A percentile compares a stretch with the other conserved stretches of the same genome.
These are phyloP conservation scores for Ginglymostoma cirratum DNA, from an alignment of 2,113 vertebrate genomes.

Conservation along the genomic window DNA sequence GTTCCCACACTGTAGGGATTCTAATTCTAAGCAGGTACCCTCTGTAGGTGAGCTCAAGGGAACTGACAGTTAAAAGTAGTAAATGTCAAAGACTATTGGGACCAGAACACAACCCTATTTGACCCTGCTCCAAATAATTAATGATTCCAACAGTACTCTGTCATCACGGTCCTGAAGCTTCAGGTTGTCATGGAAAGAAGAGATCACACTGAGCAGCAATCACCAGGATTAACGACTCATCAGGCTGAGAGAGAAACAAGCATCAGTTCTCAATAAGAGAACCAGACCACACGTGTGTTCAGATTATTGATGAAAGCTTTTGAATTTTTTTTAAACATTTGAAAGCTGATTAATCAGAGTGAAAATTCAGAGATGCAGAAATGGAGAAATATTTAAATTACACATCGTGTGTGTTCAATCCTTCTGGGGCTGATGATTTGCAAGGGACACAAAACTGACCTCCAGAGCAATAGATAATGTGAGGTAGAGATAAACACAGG, in stretches of 20 bases:
- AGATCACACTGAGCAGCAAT: neutral
- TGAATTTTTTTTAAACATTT: neutral
- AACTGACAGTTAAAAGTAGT: neutral
- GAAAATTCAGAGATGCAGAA: neutral
- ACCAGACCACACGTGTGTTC: neutral
- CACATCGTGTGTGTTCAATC: neutral
- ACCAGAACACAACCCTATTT: neutral
- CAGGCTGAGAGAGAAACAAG: neutral
- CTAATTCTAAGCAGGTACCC: neutral
- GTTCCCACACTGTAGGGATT: too few species aligned
- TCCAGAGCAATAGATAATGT: neutral
- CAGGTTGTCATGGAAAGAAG: neutral
- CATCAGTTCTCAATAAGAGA: neutral
- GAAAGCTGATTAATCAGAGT: neutral
- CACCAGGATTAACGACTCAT: neutral
- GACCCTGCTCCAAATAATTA: neutral
- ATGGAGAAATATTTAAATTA: neutral
- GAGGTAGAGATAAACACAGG: neutral
- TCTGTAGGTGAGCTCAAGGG: neutral
- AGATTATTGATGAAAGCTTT: neutral
- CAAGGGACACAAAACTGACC: neutral
- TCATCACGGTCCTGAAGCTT: neutral
- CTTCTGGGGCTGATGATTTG: neutral
- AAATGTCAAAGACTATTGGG: too few species aligned
- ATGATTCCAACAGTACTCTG: neutral